Evolutionary conservation across 2,113 vertebrate genomes (phyloP), one percentile per base, ranked within the genome.

Genomic region (Phyllostomus discolor): DNA sequence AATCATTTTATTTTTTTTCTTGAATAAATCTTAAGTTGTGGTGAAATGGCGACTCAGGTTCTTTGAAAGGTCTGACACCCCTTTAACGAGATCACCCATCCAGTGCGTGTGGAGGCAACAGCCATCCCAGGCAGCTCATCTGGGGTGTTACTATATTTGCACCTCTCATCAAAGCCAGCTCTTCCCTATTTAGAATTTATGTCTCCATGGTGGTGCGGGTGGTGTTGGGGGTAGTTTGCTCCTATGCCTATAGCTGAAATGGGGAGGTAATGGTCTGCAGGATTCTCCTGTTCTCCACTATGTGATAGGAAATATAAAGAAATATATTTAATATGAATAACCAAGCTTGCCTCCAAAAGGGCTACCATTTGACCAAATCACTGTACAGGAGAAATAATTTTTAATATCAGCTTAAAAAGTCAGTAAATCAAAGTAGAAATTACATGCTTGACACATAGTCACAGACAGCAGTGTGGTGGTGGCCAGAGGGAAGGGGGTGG

Each of bases 341-440:
- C 46, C 26, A 67, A 31, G 52, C 22, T 17, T 86, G 26, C 3
- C 35, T 5, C n/a, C 50, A 48, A 54, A 89, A 87, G 26, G 38
- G 79, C 73, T 69, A 62, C 2, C 52, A 70, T 80, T 91, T 93
- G 88, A 82, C 41, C 19, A 75, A 85, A 88, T 72, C 4, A n/a
- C 52, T 89, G 9, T 86, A 48, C 52, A 62, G 78, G 86, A 94
- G 48, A 17, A 94, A 66, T 59, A 48, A 62, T 78, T 94, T 95
- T 88, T 82, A 95, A 91, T 90, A 67, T 89, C 82, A 95, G 50
- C 43, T 72, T 95, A 73, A 67, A 89, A 95, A 94, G 81, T 88
- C 48, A 59, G 48, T 87, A 87, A 91, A 94, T 93, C 66, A 96
- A 97, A 97, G 86, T 83, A 97, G 88, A 31, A 28, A 64, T 14